These are phyloP conservation scores for Macaria notata DNA, from an alignment of 2,888 invertebrate genomes.

Conservation along the genomic window DNA sequence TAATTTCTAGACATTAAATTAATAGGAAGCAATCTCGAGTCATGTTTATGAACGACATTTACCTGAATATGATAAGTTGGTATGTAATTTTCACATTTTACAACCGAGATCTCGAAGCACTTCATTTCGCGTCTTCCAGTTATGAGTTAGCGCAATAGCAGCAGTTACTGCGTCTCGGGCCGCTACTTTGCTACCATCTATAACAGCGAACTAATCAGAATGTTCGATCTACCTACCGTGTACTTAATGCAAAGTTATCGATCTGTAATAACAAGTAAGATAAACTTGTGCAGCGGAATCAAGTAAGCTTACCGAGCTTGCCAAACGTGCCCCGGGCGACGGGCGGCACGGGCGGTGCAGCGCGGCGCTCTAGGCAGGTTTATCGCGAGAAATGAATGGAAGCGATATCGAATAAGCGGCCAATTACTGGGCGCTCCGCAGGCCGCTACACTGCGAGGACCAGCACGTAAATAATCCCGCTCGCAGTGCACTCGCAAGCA, in stretches of 20 bases:
- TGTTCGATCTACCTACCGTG: constrained; percentile 29
- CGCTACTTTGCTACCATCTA: constrained; percentile 23
- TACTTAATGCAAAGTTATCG: constrained; percentile 34
- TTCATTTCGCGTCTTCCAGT: constrained; percentile 7
- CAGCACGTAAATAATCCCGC: constrained; percentile 72
- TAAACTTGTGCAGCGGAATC: constrained; percentile 55
- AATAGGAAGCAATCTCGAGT: constrained; percentile 3
- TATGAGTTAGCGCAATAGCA: constrained; percentile 11
- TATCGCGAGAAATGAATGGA: constrained; percentile 77
- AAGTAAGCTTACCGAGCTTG: constrained; percentile 49
- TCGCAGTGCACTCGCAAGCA: constrained; percentile 58
- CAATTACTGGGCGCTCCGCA: constrained; percentile 58
- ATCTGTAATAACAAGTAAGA: constrained; percentile 43
- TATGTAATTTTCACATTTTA: constrained; percentile 14
- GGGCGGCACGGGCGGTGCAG: constrained; percentile 5
- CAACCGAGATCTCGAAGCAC: constrained; percentile 6
- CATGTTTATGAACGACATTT: constrained; percentile 9
- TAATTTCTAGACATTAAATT: constrained; percentile 11
- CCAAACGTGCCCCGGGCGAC: constrained; percentile 47
- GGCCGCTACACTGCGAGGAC: constrained; percentile 61
- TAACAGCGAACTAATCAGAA: constrained; percentile 24
- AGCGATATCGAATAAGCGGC: constrained; percentile 73
- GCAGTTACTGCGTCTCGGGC: constrained; percentile 14
- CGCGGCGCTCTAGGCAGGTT: constrained; percentile 48
- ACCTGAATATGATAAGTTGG: constrained; percentile 8